Percentiles rank a stretch among this genome's conserved stretches.
These are phyloP conservation scores for Cephus cinctus DNA, from an alignment of 1,140 invertebrate genomes.

Conservation along the genomic window DNA sequence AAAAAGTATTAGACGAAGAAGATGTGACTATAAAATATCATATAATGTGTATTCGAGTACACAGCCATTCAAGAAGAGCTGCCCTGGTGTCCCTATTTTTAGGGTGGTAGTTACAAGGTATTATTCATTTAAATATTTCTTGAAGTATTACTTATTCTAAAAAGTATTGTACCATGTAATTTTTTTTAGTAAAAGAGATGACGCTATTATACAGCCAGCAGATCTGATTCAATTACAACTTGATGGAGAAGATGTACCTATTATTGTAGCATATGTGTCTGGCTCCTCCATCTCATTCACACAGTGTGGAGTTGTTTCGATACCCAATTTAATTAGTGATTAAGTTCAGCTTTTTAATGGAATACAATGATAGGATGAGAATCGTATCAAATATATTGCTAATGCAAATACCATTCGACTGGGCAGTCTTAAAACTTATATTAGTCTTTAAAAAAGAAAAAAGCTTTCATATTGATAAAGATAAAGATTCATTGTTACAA, in stretches of 20 bases:
- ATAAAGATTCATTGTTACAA: no score
- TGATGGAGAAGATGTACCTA: conserved; percentile 31
- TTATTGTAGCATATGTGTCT: conserved; percentile 39
- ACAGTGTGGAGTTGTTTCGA: conserved; percentile 33
- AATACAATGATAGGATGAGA: no score
- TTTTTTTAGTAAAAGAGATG: conserved; percentile 24
- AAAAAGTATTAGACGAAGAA: conserved; percentile 39
- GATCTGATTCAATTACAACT: conserved; percentile 40
- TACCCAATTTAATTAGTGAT: conserved; percentile 37
- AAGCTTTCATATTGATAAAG: no score
- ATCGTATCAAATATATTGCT: no score
- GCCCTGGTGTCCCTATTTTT: conserved; percentile 43
- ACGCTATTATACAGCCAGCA: conserved; percentile 30
- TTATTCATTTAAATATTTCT: conserved; percentile 5
- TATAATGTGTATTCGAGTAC: conserved; percentile 47
- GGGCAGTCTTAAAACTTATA: no score
- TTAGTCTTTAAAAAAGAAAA: no score
- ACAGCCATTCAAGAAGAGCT: conserved; percentile 41
- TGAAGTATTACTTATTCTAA: not conserved
- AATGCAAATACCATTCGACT: no score
- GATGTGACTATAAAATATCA: conserved; percentile 40
- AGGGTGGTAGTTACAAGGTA: conserved; percentile 46
- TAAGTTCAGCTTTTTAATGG: no score
- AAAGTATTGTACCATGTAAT: conserved; percentile 4
- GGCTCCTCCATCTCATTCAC: conserved; percentile 36